A percentile compares a stretch with the other conserved stretches of the same genome.
phyloP scores from a whole-genome alignment of 2,888 invertebrate genomes.

The Euzetes globulus region DNA sequence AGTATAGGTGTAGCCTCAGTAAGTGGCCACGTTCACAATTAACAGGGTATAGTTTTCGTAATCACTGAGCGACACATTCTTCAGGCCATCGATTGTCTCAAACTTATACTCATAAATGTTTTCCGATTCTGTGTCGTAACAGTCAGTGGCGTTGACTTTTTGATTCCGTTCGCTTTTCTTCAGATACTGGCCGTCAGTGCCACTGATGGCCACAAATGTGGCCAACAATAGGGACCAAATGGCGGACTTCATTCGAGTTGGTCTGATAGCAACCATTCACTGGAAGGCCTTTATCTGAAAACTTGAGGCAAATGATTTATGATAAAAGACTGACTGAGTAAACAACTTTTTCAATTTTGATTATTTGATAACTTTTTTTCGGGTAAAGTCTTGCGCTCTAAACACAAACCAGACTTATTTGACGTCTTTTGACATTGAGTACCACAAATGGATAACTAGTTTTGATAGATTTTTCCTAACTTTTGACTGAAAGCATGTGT shows the following conservation, averaged over 20 bases:
- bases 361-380: no score
- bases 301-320: no score
- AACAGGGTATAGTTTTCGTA: slow-evolving; percentile 45
- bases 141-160: neutral
- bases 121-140: neutral
- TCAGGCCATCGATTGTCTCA: slow-evolving; percentile 32
- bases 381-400: no score
- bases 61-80: slow-evolving; percentile 36
- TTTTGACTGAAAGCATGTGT: no score
- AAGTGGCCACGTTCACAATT: slow-evolving; percentile 51
- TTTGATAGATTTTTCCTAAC: no score
- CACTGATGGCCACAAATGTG: neutral
- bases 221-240: neutral
- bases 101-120: neutral
- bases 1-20: slow-evolving; percentile 51
- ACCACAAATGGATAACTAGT: no score
- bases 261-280: no score
- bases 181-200: neutral
- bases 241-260: neutral
- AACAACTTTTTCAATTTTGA: no score
- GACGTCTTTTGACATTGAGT: no score
- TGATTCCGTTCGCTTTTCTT: neutral
- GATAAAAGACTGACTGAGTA: no score
- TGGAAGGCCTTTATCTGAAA: no score
- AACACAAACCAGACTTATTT: no score